phyloP scores from a whole-genome alignment of 1,140 invertebrate species.

The Drosophila willistoni region DNA sequence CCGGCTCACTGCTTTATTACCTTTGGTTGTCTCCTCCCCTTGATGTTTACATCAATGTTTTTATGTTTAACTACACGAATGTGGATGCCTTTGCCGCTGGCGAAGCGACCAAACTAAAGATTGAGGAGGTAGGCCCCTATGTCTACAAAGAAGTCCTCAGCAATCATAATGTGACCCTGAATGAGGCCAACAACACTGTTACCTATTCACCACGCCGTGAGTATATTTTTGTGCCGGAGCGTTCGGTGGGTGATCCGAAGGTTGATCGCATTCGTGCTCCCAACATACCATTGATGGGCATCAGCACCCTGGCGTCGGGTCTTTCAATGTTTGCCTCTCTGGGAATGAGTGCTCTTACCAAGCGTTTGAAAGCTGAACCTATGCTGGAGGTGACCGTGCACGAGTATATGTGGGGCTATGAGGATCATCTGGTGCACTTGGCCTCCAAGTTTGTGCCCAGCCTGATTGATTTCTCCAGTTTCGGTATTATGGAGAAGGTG shows the following conservation, averaged over 20 bases:
- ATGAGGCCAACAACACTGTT: slow-evolving; percentile 89
- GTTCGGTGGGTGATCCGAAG: slow-evolving; percentile 88
- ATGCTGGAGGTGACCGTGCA: slow-evolving; percentile 88
- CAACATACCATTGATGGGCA: slow-evolving; percentile 91
- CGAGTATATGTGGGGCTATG: slow-evolving; percentile 94
- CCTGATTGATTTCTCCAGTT: slow-evolving; percentile 89
- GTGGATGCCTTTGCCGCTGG: slow-evolving; percentile 87
- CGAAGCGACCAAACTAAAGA: slow-evolving; percentile 87
- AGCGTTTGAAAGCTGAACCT: slow-evolving; percentile 86
- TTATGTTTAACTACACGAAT: slow-evolving; percentile 95
- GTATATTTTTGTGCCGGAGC: slow-evolving; percentile 87
- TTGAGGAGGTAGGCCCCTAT: slow-evolving; percentile 93
- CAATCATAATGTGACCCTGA: slow-evolving; percentile 87
- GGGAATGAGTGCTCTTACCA: slow-evolving; percentile 86
- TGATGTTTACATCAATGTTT: slow-evolving; percentile 88
- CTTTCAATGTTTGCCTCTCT: slow-evolving; percentile 79
- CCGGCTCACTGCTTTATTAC: slow-evolving; percentile 85
- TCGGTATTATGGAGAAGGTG: slow-evolving; percentile 93
- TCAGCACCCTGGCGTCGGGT: slow-evolving; percentile 61
- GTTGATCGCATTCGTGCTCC: slow-evolving; percentile 87
- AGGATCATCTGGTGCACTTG: slow-evolving; percentile 89
- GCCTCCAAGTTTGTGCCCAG: slow-evolving; percentile 88
- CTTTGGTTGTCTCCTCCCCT: slow-evolving; percentile 89
- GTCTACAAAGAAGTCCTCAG: slow-evolving; percentile 91
- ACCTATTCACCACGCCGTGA: slow-evolving; percentile 88